Percentiles rank a stretch among this genome's conserved stretches.
These are phyloP conservation scores for Brachionichthys hirsutus DNA, from an alignment of 2,113 vertebrate genomes.

Conservation along the genomic window DNA sequence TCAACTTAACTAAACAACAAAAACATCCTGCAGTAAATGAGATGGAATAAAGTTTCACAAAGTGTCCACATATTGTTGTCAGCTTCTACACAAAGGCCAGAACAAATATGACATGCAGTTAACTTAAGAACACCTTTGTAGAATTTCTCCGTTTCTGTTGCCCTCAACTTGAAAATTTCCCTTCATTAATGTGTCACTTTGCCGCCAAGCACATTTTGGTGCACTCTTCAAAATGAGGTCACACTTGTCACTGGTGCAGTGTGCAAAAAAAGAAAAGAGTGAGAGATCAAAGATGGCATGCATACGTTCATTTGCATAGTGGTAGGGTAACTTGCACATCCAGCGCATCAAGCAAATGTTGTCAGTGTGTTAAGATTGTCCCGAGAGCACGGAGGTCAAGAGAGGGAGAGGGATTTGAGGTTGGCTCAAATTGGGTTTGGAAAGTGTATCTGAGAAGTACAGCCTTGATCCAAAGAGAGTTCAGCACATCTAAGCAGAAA, in stretches of 20 bases:
- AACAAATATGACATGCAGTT: not conserved
- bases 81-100: not conserved
- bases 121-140: too few relatives aligned
- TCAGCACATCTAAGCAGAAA: constrained; percentile 63
- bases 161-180: not conserved
- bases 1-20: too few relatives aligned
- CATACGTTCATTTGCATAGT: constrained; percentile 24
- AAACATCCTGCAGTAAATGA: not conserved
- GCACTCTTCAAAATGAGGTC: constrained; percentile 6
- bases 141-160: not conserved
- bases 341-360: constrained; percentile 23
- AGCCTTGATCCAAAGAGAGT: constrained; percentile 55
- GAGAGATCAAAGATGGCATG: constrained; percentile 9
- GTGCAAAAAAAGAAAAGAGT: not conserved
- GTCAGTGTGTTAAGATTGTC: constrained; percentile 24
- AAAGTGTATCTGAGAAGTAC: constrained; percentile 52
- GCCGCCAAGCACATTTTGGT: constrained; percentile 15
- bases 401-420: constrained; percentile 37
- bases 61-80: not conserved
- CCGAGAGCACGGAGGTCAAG: constrained; percentile 38
- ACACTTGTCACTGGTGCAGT: constrained; percentile 6
- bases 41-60: too few relatives aligned
- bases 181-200: constrained; percentile 10
- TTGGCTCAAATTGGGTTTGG: constrained; percentile 47
- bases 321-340: constrained; percentile 4